Evolutionary conservation across 2,888 invertebrate genomes (phyloP).

Genomic region (Yponomeuta evonymella): DNA sequence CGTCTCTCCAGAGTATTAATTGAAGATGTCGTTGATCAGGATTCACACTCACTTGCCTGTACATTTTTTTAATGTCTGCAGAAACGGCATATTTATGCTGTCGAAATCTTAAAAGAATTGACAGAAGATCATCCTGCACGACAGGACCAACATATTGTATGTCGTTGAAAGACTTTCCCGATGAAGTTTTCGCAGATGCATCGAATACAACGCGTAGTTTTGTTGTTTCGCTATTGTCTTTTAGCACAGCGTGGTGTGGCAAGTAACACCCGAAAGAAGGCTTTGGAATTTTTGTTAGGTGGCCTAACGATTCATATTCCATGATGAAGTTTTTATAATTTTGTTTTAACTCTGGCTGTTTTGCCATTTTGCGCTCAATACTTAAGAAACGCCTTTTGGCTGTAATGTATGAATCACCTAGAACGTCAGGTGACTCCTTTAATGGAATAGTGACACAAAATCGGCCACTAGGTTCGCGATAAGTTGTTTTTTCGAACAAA

Average conservation of each 20-base stretch:
- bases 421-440: constrained; percentile 14
- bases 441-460: too few species aligned
- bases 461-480: too few species aligned
- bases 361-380: constrained; percentile 17
- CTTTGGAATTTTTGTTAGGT: too few species aligned
- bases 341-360: too few species aligned
- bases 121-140: constrained; percentile 31
- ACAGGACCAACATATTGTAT: constrained; percentile 17
- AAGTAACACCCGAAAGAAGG: too few species aligned
- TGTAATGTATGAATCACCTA: constrained; percentile 27
- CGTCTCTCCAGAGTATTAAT: too few species aligned
- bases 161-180: constrained; percentile 18
- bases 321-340: too few species aligned
- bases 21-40: background rate
- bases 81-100: constrained; percentile 31
- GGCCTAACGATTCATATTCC: too few species aligned
- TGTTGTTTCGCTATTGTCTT: too few species aligned
- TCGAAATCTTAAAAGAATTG: constrained; percentile 33
- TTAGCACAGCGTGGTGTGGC: too few species aligned
- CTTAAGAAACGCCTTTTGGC: constrained; percentile 25
- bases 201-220: too few species aligned
- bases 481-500: too few species aligned
- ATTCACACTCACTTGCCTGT: constrained; percentile 32
- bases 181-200: constrained; percentile 21
- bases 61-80: constrained; percentile 42